Conservation (phyloP, 2,797 vertebrate genomes). For the Pithecia hirsuta region DNA sequence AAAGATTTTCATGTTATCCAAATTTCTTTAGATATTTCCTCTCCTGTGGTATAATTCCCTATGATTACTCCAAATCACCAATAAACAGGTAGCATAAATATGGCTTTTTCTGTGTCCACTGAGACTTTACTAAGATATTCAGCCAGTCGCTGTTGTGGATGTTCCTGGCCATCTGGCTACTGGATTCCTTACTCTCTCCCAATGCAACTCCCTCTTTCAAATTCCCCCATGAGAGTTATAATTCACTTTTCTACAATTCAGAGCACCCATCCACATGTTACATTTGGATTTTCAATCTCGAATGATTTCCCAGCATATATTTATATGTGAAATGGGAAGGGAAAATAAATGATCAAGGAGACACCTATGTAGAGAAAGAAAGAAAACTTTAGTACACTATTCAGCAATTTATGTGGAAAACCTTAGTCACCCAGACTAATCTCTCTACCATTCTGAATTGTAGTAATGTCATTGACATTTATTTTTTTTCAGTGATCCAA, state of each 20-base stretch:
- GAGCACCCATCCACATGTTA: background rate
- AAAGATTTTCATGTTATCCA: background rate
- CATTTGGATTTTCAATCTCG: background rate
- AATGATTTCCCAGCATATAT: background rate
- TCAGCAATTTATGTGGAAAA: background rate
- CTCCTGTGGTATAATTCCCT: background rate
- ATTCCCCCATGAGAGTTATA: background rate
- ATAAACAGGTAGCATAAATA: background rate
- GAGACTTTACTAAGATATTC: background rate
- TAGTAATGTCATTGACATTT: background rate
- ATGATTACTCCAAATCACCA: background rate
- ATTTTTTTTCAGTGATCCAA: background rate
- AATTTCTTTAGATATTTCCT: background rate
- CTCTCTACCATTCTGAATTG: background rate
- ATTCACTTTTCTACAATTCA: background rate
- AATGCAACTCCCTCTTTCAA: background rate
- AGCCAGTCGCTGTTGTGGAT: background rate
- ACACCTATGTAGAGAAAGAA: background rate
- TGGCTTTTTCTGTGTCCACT: background rate
- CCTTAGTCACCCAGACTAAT: background rate
- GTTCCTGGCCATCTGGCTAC: background rate
- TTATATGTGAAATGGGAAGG: background rate
- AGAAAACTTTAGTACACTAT: background rate
- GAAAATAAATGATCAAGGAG: background rate
- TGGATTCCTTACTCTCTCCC: background rate